These are phyloP conservation scores for Apaloderma vittatum DNA, from an alignment of 2,113 vertebrate genomes.

Conservation along the genomic window DNA sequence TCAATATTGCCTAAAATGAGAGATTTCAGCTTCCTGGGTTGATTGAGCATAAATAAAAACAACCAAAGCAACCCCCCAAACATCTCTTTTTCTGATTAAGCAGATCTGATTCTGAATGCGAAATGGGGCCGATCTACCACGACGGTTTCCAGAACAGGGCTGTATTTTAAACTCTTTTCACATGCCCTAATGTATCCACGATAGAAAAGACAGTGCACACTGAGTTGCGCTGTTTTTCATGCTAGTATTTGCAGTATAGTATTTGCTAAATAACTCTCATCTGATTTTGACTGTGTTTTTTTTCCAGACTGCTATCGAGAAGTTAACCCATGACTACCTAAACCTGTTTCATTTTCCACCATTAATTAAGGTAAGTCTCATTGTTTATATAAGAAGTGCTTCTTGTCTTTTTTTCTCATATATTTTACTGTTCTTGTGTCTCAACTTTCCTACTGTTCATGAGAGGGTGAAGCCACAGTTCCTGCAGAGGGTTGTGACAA, in stretches of 20 bases:
- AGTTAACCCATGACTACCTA: slow-evolving; percentile 93
- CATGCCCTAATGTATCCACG: neutral
- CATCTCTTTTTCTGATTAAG: slow-evolving; percentile 28
- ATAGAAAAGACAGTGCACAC: neutral
- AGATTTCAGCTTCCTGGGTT: slow-evolving; percentile 37
- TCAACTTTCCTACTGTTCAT: neutral
- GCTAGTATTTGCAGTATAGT: neutral
- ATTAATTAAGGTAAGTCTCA: slow-evolving; percentile 88
- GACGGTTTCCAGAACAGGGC: neutral
- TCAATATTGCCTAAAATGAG: slow-evolving; percentile 47
- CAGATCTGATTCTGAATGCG: neutral
- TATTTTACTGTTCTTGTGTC: neutral
- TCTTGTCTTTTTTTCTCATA: neutral
- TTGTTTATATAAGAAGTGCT: neutral
- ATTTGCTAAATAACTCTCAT: slow-evolving; percentile 30
- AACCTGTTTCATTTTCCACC: slow-evolving; percentile 96
- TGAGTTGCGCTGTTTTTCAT: neutral
- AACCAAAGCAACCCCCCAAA: neutral
- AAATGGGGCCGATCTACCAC: neutral
- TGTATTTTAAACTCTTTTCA: slow-evolving; percentile 11
- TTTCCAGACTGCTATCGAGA: slow-evolving; percentile 92
- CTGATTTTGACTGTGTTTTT: slow-evolving; percentile 43
- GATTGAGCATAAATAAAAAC: slow-evolving; percentile 48
- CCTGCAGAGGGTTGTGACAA: slow-evolving; percentile 12
- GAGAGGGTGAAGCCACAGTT: neutral